Evolutionary conservation across 1,140 invertebrate genomes (phyloP), one percentile per base, ranked within the genome.

Genomic region (Trissolcus basalis): DNA sequence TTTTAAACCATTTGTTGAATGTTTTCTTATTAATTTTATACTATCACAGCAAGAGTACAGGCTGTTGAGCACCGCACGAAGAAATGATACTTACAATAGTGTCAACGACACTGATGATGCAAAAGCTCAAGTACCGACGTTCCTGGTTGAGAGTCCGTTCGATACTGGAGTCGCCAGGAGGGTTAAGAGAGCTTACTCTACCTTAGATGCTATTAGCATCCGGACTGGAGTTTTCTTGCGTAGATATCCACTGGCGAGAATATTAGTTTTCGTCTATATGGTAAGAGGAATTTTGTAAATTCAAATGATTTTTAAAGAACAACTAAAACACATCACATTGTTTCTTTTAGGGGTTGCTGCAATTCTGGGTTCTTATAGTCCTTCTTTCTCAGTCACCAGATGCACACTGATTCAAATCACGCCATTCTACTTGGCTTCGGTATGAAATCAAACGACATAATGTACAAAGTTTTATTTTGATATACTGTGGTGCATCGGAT

Each of bases 101-200:
- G 87, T 92, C 8, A 92, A 92, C 78, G 92, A 92, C 71, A 91
- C 91, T 9, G 92, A 93, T 78, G 92, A 93, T 85, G 91, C 88
- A 6, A 92, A 93, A 85, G 91, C 91, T 5, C 90, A 93, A 83
- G 89, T 94, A 32, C 93, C 94, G 45, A 87, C 89, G 55, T 92
- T 95, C 70, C 89, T 95, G 82, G 89, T 92, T 64, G 94, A 95
- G 80, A 92, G 91, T 81, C 93, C 94, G 11, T 93, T 93, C 79
- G 95, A 96, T 80, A 93, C 93, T 49, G 91, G 93, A 12, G 91
- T 96, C 41, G 91, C 94, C 0, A 90, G 94, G 73, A 90, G 92
- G 77, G 93, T 96, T 3, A 96, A 96, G 85, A 89, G 92, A 79
- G 95, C 94, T 16, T 95, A 95, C 79, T 93, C 93, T 27, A 91